Evolutionary conservation across 1,140 invertebrate species (phyloP).

Genomic region (Chrysoperla carnea): DNA sequence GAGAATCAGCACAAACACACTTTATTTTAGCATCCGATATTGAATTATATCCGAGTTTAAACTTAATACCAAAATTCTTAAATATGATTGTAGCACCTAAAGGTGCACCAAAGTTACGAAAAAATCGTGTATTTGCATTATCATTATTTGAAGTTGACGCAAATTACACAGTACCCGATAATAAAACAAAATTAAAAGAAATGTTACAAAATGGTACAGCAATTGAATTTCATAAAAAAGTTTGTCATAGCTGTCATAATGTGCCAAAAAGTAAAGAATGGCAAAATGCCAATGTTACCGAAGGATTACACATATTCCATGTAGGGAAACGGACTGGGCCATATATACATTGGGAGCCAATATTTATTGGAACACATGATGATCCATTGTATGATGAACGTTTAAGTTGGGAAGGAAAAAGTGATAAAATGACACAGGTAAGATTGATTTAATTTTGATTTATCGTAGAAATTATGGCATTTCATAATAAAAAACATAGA

Average conservation of each 20-base stretch:
- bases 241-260: slow-evolving; percentile 75
- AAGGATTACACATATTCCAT: slow-evolving; percentile 60
- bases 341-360: slow-evolving; percentile 78
- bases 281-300: slow-evolving; percentile 48
- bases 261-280: slow-evolving; percentile 74
- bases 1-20: slow-evolving; percentile 63
- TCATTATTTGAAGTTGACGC: slow-evolving; percentile 70
- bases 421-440: slow-evolving; percentile 90
- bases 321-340: slow-evolving; percentile 63
- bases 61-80: slow-evolving; percentile 54
- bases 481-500: too few relatives aligned
- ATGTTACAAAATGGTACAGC: slow-evolving; percentile 61
- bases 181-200: slow-evolving; percentile 53
- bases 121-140: slow-evolving; percentile 61
- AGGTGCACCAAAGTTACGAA: slow-evolving; percentile 39
- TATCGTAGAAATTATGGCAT: background rate
- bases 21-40: slow-evolving; percentile 76
- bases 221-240: slow-evolving; percentile 80
- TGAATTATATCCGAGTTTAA: slow-evolving; percentile 72
- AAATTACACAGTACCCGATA: slow-evolving; percentile 45
- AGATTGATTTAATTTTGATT: too few relatives aligned
- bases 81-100: slow-evolving; percentile 63
- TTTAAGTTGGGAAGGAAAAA: slow-evolving; percentile 77
- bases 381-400: slow-evolving; percentile 80
- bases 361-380: slow-evolving; percentile 69